Evolutionary conservation across 2,113 vertebrate genomes (phyloP), one percentile per base, ranked within the genome.

Genomic region (Anhinga anhinga): DNA sequence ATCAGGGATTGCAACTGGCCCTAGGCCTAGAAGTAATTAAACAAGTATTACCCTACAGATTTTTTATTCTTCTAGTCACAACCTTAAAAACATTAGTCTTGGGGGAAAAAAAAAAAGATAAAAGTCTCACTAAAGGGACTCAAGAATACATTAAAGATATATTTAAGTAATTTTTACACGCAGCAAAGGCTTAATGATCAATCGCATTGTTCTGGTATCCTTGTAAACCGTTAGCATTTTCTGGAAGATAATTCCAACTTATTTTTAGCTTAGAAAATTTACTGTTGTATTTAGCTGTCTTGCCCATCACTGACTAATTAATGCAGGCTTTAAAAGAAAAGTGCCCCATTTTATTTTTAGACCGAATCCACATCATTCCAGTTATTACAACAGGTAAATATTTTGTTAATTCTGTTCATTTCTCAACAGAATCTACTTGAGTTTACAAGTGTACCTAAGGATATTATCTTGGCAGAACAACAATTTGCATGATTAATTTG

Each of bases 401-500:
- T 82, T 91, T 82, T 81, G 53, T 71, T 91, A 82, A 76, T 80
- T 91, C 86, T 72, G 30, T 53, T 91, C 73, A 19, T 12, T 93
- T 89, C 76, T 82, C 65, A 91, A 44, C 45, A 86, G 58, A 89
- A 89, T 59, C 67, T 90, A 17, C 55, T 93, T 32, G 44, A 84
- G 53, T 87, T 89, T 96, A 86, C 81, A 91, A 95, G 86, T 61
- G 47, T 94, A 96, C 65, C 80, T 92, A 85, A 84, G 71, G 81
- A 94, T 96, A 77, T 80, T 86, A 74, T 74, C 36, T 91, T 93
- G 88, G 91, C 93, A 90, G 79, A 94, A 81, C 15, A 86, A 56
- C 78, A 81, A 77, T 63, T 53, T 78, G 80, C 69, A 66, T 87
- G 76, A 89, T 95, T 94, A 84, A 94, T 85, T 53, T 90, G 50